Evolutionary conservation across 2,888 invertebrate species (phyloP), one percentile per base, ranked within the genome.

Genomic region (Parnassius mnemosyne): DNA sequence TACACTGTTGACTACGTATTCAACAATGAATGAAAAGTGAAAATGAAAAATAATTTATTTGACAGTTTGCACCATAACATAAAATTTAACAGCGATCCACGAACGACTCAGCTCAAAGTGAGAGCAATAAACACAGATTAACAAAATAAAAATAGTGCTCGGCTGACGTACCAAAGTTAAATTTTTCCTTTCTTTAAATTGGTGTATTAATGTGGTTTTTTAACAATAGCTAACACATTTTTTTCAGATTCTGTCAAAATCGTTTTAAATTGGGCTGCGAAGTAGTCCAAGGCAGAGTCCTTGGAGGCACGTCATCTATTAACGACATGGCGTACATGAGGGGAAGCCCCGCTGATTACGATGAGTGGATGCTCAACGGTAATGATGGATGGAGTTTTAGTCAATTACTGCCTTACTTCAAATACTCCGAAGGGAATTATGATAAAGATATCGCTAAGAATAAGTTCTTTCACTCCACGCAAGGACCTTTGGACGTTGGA

Each of bases 271-370:
- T 61, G 53, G 90, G 90, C 16, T 91, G 90, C 64, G 89, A 89
- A 69, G 77, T 90, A 10, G 84, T 90, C 13, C 88, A 87, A 69
- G 90, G 91, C 10, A 75, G 85, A 61, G 87, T 88, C 10, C 77
- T 91, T 3, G 91, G 91, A 65, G 91, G 91, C 10, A 86, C 84
- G 9, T 89, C 89, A 0, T 69, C 84, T 20, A 90, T 91, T 61
- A 91, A 91, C 64, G 87, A 90, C 57, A 85, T 91, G 86, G 89
- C 88, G 7, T 91, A 91, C 70, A 85, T 89, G 74, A 78, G 91
- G 66, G 91, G 91, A 5, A 90, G 84, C 66, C 85, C 89, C 10
- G 88, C 87, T 0, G 91, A 91, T 65, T 91, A 87, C 68, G 89
- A 91, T 42, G 89, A 89, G 68, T 91, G 91, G 91, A 83, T 87